Base-by-base conservation (phyloP, 2,888 invertebrate genomes). In the Girardia tigrina region DNA sequence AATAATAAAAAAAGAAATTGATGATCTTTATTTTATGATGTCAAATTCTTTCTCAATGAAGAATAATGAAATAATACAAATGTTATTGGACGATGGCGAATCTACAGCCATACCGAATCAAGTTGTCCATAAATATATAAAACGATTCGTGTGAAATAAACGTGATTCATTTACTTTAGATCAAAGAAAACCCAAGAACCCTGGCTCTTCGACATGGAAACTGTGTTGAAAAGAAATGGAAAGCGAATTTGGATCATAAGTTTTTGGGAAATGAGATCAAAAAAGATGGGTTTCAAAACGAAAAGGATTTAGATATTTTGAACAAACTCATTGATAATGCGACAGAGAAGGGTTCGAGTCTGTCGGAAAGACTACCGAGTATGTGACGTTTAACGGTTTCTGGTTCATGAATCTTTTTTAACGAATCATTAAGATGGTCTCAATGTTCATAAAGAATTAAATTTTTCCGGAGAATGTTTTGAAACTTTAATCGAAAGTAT, bases 311-410 rank as follows among this genome's bases (percentile, higher is more conserved):
- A 12, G 56, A 56, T 56, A 56, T 56, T 56, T 56, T 56, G 20
- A 56, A n/a, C n/a, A 56, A 56, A 56, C 56, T 56, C n/a, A 23
- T 56, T 56, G 56, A 56, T 23, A 56, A 56, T n/a, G n/a, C 56
- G 20, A 56, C 56, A 8, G 56, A 56, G n/a, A 56, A 56, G 23
- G 56, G 56, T 56, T 56, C 56, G n/a, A 56, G 8, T 4, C n/a
- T 56, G n/a, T 56, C 56, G 2, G 56, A 56, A 56, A 56, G 23
- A n/a, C n/a, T 56, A 2, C 56, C 56, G 6, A 56, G 56, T 56
- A 8, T 4, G 56, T 56, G n/a, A 20, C 23, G n/a, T 56, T 16
- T 12, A 8, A 56, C 8, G n/a, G n/a, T 56, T 36, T 36, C 36
- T 36, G 36, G 36, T 36, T 36, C 16, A n/a, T 16, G 36, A 36